A percentile compares a stretch with the other conserved stretches of the same genome.
Conservation (phyloP, 2,797 vertebrate genomes). For the Mastacembelus armatus region DNA sequence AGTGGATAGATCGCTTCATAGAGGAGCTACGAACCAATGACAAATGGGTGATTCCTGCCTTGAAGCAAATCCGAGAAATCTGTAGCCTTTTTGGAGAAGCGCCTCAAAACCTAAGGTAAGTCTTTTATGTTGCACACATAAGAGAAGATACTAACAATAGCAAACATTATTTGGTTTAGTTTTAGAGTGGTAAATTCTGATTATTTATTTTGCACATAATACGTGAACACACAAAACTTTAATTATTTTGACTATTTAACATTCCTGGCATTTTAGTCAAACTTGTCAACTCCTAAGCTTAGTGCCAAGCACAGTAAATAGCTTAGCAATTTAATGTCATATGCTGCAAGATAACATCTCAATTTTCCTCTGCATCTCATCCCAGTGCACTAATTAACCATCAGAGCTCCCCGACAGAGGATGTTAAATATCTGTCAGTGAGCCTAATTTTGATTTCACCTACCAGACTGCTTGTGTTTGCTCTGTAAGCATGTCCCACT, state of each 20-base stretch:
- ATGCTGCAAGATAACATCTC: not conserved
- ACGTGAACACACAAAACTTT: constrained; percentile 1
- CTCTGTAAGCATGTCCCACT: not conserved
- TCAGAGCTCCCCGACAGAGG: not conserved
- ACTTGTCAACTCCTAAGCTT: constrained; percentile 19
- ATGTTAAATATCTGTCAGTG: not conserved
- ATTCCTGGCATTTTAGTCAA: constrained; percentile 27
- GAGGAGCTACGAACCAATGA: constrained; percentile 99
- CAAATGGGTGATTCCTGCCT: constrained; percentile 99
- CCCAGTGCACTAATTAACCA: constrained; percentile 1
- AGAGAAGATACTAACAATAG: not conserved
- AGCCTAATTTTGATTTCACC: not conserved
- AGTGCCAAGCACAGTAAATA: not conserved
- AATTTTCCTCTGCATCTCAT: not conserved
- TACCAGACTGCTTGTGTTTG: not conserved
- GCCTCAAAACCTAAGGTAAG: constrained; percentile 97
- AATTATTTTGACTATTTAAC: constrained; percentile 12
- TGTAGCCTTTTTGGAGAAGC: constrained; percentile 99
- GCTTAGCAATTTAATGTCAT: not conserved
- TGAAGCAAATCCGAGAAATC: constrained; percentile 99
- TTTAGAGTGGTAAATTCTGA: not conserved
- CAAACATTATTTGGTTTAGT: constrained; percentile 6
- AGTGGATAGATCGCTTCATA: constrained; percentile 99
- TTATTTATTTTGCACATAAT: constrained; percentile 4
- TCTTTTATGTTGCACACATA: not conserved